These are phyloP conservation scores for Branchinecta sandiegonensis DNA, from an alignment of 2,888 invertebrate species.

Conservation along the genomic window DNA sequence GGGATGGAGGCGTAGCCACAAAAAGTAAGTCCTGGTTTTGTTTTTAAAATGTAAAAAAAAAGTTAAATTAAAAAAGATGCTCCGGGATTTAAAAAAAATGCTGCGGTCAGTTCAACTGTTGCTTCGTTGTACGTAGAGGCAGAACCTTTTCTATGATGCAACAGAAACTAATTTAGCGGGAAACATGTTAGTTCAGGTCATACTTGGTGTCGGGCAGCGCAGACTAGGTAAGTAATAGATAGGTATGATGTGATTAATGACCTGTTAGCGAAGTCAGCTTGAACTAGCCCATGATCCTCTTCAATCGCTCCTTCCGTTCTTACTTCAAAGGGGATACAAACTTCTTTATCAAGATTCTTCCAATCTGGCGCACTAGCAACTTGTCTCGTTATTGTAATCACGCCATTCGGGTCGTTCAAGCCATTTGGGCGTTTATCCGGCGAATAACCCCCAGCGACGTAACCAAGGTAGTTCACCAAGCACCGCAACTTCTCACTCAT, in stretches of 20 bases:
- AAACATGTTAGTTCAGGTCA: no score
- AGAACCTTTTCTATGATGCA: no score
- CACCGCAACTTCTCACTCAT: slow-evolving; percentile 10
- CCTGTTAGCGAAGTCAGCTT: slow-evolving; percentile 5
- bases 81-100: no score
- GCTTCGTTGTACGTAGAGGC: no score
- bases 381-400: slow-evolving; percentile 10
- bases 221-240: no score
- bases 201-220: no score
- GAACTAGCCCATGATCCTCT: not conserved
- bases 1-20: no score
- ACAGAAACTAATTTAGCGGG: no score
- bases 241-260: not conserved
- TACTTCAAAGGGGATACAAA: not conserved
- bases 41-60: no score
- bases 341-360: not conserved
- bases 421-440: not conserved
- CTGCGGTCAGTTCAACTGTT: no score
- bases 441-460: not conserved
- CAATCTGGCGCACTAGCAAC: not conserved
- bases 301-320: slow-evolving; percentile 4
- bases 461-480: not conserved
- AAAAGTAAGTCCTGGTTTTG: no score
- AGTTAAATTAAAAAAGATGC: no score
- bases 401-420: not conserved